Conservation (phyloP, 92 coral and sea anemone genomes). For the Epizoanthus scotinus region DNA sequence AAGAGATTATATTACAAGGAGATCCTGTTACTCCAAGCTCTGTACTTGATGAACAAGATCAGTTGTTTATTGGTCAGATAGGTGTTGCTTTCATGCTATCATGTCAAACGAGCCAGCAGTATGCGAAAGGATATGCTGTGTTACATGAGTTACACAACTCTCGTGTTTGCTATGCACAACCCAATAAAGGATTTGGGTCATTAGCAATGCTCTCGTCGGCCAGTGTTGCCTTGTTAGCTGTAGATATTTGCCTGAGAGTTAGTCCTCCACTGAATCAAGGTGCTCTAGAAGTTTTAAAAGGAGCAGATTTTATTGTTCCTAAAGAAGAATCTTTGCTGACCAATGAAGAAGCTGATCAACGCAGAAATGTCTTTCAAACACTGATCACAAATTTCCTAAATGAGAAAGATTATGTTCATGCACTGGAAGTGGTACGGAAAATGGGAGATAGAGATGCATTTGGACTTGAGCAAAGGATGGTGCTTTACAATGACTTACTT, state of each 20-base stretch:
- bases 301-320: constrained; percentile 62
- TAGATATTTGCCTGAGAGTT: constrained; percentile 71
- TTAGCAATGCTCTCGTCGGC: constrained; percentile 54
- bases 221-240: constrained; percentile 69
- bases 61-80: constrained; percentile 64
- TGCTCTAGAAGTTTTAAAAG: constrained; percentile 75
- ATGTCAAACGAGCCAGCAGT: constrained; percentile 40
- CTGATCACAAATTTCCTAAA: constrained; percentile 46
- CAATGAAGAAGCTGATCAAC: constrained; percentile 56
- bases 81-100: constrained; percentile 77
- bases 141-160: constrained; percentile 72
- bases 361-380: constrained; percentile 50
- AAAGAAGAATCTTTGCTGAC: constrained; percentile 43
- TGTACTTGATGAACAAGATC: constrained; percentile 58
- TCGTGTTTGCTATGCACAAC: constrained; percentile 63
- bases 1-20: constrained; percentile 12
- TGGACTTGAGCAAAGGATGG: constrained; percentile 47
- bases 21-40: constrained; percentile 44
- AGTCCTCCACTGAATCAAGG: constrained; percentile 62
- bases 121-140: constrained; percentile 63
- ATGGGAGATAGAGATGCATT: constrained; percentile 65
- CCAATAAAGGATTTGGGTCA: constrained; percentile 48
- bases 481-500: constrained; percentile 65
- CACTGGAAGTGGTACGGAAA: constrained; percentile 54
- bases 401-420: constrained; percentile 42